Evolutionary conservation across 2,113 vertebrate species (phyloP), one percentile per base, ranked within the genome.

Genomic region (Rhodinocichla rosea): DNA sequence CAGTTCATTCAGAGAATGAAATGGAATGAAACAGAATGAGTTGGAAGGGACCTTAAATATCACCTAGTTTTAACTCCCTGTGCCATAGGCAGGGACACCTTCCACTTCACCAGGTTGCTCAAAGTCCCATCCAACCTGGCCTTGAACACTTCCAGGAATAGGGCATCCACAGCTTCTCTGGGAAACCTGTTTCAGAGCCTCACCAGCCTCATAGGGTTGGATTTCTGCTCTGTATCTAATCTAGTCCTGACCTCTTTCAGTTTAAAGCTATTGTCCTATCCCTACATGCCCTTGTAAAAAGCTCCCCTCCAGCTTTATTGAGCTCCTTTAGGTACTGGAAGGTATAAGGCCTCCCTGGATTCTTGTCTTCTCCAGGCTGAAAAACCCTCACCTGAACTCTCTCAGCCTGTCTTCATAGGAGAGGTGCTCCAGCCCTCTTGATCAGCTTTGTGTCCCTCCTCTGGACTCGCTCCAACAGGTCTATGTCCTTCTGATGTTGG

Each of bases 271-370:
- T 53, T 39, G 23, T 39, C 7, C 28, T 45, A 32, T 53, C 30
- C 24, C 39, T 45, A 45, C 23, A 20, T 4, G 19, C 16, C 11
- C 20, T 35, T 60, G 22, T 26, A 22, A 55, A 62, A 69, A 53
- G 11, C 14, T 45, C 39, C 16, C 11, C 14, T 35, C 24, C 28
- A 75, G 20, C n/a, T 68, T 52, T 52, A 19, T 39, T 53, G 28
- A n/a, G 39, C 11, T 23, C 2, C 6, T 68, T 60, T 68, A 30
- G 28, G 28, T 32, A 68, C 39, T 62, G 47, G 62, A 47, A 83
- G 24, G 28, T 75, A 4, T 30, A 53, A 60, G 4, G 21, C 35
- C n/a, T 35, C 21, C 11, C 24, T 0, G 0, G 21, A 83, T 23
- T 27, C 24, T 62, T 47, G 9, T 27, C 47, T 62, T 76, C 47